phyloP scores from a whole-genome alignment of 2,797 vertebrate genomes.

The Trachops cirrhosus region DNA sequence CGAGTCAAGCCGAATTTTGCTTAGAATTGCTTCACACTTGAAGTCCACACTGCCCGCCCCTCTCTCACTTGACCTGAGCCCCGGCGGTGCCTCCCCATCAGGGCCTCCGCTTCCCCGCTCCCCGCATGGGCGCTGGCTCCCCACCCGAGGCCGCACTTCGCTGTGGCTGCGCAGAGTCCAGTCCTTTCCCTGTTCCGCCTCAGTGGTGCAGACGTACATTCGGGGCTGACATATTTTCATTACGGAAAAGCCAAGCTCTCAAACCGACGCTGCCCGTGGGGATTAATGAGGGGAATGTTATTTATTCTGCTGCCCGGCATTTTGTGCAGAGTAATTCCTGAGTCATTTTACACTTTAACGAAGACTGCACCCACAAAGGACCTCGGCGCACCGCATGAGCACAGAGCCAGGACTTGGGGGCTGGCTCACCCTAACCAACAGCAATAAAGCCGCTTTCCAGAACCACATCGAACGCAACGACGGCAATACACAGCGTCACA shows the following conservation, averaged over 20 bases:
- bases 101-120: neutral
- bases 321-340: slow-evolving; percentile 47
- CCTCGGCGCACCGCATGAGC: neutral
- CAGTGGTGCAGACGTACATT: slow-evolving; percentile 51
- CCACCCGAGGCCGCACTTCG: slow-evolving; percentile 39
- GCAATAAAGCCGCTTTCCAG: neutral
- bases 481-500: neutral
- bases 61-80: neutral
- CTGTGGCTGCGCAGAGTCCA: slow-evolving; percentile 47
- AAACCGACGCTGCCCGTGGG: slow-evolving; percentile 43
- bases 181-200: slow-evolving; percentile 55
- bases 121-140: neutral
- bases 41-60: neutral
- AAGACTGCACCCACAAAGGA: slow-evolving; percentile 47
- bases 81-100: neutral
- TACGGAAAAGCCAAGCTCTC: slow-evolving; percentile 66
- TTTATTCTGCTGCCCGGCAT: slow-evolving; percentile 68
- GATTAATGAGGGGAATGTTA: slow-evolving; percentile 71
- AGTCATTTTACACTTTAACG: slow-evolving; percentile 52
- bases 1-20: slow-evolving; percentile 20
- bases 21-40: neutral
- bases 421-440: neutral
- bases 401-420: slow-evolving; percentile 16
- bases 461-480: neutral
- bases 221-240: slow-evolving; percentile 70